A percentile compares a stretch with the other conserved stretches of the same genome.
phyloP scores from a whole-genome alignment of 2,113 vertebrate genomes.

The Penelope pileata region DNA sequence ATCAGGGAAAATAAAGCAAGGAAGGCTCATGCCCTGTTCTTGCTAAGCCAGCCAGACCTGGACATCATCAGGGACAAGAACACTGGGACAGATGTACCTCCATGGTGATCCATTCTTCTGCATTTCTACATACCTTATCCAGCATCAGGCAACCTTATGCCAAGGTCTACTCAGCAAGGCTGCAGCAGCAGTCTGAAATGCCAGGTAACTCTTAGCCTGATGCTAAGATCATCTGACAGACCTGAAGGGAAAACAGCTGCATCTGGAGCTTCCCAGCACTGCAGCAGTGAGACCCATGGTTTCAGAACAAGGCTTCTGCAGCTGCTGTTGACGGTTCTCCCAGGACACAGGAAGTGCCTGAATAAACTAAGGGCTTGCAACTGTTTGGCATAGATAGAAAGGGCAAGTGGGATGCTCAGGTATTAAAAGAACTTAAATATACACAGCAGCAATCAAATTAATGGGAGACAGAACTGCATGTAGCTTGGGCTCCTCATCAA shows the following conservation, averaged over 20 bases:
- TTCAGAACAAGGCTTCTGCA: constrained; percentile 6
- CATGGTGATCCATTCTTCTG: background rate
- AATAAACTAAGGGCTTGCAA: background rate
- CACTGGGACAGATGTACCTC: background rate
- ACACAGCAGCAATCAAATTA: background rate
- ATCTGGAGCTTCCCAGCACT: background rate
- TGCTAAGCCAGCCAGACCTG: background rate
- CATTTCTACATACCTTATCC: background rate
- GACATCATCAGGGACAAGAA: background rate
- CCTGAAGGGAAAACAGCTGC: constrained; percentile 16
- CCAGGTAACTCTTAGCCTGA: background rate
- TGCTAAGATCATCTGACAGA: constrained; percentile 34
- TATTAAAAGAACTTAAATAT: background rate
- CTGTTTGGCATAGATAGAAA: background rate
- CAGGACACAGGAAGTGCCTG: background rate
- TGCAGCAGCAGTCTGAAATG: constrained; percentile 16
- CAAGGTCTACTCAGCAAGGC: background rate
- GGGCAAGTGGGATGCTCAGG: background rate
- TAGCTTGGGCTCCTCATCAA: background rate
- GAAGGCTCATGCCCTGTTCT: background rate
- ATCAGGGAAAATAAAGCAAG: background rate
- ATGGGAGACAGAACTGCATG: background rate
- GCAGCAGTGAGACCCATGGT: background rate
- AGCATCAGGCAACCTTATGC: background rate
- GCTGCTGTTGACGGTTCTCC: background rate